Percentiles rank a stretch among this genome's conserved stretches.
Evolutionary conservation across 2,113 vertebrate species (phyloP).

Genomic region (Lophochroa leadbeateri): DNA sequence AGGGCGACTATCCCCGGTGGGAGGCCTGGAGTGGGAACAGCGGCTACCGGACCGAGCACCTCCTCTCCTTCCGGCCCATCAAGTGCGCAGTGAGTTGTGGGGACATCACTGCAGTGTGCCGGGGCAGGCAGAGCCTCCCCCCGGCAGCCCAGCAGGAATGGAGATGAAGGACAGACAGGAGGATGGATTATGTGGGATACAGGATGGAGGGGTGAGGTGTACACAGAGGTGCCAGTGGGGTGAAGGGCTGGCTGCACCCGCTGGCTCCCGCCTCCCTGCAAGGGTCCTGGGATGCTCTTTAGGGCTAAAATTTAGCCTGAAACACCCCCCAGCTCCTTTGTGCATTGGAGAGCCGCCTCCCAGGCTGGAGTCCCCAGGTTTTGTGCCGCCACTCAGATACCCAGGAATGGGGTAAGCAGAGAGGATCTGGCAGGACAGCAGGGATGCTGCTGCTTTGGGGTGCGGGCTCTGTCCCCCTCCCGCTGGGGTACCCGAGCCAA

Average conservation of each 20-base stretch:
- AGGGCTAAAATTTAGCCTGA: not conserved
- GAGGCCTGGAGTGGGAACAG: constrained; percentile 94
- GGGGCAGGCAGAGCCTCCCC: not conserved
- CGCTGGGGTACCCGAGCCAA: not conserved
- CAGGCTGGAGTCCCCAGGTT: not conserved
- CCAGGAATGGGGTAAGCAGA: not conserved
- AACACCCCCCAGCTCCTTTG: not conserved
- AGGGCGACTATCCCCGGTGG: constrained; percentile 93
- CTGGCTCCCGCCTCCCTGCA: not conserved
- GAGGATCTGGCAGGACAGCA: rapidly evolving
- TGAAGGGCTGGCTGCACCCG: not conserved
- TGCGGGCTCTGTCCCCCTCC: not conserved
- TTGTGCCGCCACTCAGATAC: rapidly evolving
- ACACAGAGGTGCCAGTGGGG: rapidly evolving
- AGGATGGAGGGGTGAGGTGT: not conserved
- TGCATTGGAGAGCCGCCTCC: not conserved
- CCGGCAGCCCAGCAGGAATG: not conserved
- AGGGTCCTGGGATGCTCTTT: not conserved
- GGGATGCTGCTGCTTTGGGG: not conserved
- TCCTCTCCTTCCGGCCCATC: constrained; percentile 93
- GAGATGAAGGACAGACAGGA: not conserved
- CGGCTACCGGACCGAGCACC: constrained; percentile 90
- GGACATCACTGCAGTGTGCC: not conserved
- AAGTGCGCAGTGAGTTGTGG: constrained; percentile 86
- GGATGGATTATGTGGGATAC: not conserved